These are phyloP conservation scores for Drosophila teissieri DNA, from an alignment of 1,140 invertebrate genomes.

Conservation along the genomic window DNA sequence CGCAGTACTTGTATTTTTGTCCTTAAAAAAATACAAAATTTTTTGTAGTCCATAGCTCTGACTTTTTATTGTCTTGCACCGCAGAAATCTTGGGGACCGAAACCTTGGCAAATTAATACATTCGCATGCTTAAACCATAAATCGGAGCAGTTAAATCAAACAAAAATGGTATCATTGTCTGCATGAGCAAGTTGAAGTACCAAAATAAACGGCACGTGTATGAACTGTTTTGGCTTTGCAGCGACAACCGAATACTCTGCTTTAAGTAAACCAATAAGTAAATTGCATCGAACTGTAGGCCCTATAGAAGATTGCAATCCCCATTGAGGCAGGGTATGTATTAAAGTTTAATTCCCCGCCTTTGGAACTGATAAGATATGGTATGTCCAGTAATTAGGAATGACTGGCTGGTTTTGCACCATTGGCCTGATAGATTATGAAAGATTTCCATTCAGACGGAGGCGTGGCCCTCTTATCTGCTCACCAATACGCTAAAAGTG, in stretches of 20 bases:
- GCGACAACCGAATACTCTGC: slow-evolving; percentile 20
- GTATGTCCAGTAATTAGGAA: slow-evolving; percentile 29
- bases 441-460: slow-evolving; percentile 52
- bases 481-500: neutral
- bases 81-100: neutral
- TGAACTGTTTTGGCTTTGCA: neutral
- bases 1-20: neutral
- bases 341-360: neutral
- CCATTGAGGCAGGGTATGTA: neutral
- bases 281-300: no score
- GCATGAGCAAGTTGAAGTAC: slow-evolving; percentile 12
- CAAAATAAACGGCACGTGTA: slow-evolving; percentile 32
- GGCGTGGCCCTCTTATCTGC: slow-evolving; percentile 43
- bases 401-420: slow-evolving; percentile 29
- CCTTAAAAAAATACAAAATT: neutral
- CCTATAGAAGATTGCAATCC: neutral
- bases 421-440: slow-evolving; percentile 20
- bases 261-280: no score
- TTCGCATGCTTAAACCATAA: slow-evolving; percentile 2
- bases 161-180: slow-evolving; percentile 7
- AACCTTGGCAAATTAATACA: slow-evolving; percentile 1
- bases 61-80: neutral
- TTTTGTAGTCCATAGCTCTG: no score
- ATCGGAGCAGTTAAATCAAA: neutral
- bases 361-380: slow-evolving; percentile 41